These are phyloP conservation scores for Drosophila testacea DNA, from an alignment of 2,888 invertebrate genomes.

Conservation along the genomic window DNA sequence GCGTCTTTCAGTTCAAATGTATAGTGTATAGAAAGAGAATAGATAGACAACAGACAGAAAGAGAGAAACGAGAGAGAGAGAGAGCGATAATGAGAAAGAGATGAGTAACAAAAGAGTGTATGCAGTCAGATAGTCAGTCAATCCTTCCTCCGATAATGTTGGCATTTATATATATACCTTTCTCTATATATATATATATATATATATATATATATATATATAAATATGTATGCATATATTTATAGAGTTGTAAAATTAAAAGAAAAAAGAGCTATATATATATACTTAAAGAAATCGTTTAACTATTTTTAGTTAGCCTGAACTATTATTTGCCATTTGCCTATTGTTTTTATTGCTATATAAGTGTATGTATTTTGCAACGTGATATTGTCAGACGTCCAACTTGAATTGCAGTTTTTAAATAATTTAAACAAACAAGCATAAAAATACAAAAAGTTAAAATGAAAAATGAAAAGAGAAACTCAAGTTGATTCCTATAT, in stretches of 20 bases:
- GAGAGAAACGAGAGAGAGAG: conserved; percentile 2
- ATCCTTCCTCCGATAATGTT: conserved; percentile 83
- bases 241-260: conserved; percentile 23
- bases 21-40: conserved; percentile 68
- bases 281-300: conserved; percentile 60
- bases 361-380: conserved; percentile 61
- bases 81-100: conserved; percentile 18
- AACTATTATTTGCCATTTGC: conserved; percentile 60
- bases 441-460: neutral
- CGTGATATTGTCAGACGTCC: conserved; percentile 81
- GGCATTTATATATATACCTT: conserved; percentile 75
- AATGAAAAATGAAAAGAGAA: neutral
- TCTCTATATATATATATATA: conserved; percentile 41
- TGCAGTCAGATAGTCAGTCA: conserved; percentile 74
- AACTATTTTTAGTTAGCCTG: conserved; percentile 74
- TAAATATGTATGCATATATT: conserved; percentile 38
- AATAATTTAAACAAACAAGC: conserved; percentile 28
- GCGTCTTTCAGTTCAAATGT: conserved; percentile 83
- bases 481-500: conserved; percentile 76
- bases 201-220: conserved; percentile 50
- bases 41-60: conserved; percentile 37
- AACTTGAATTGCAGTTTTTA: conserved; percentile 74
- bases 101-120: conserved; percentile 11
- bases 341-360: conserved; percentile 60
- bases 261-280: conserved; percentile 51